Conservation (phyloP, 2,888 invertebrate species). For the Agriopis marginaria region DNA sequence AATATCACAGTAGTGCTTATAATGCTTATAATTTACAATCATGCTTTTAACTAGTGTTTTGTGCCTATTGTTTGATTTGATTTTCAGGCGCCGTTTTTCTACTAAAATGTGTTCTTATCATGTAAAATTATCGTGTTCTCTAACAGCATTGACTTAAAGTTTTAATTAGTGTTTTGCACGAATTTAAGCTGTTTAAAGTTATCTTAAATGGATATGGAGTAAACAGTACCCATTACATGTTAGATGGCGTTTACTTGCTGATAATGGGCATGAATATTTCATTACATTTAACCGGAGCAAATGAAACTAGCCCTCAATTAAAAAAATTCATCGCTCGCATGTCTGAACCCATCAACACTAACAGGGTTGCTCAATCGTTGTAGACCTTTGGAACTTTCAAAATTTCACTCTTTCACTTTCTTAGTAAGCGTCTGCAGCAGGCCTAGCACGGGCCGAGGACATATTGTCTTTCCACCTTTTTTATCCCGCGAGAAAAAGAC, state of each 20-base stretch:
- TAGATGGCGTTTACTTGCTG: background rate
- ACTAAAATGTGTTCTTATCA: conserved; percentile 59
- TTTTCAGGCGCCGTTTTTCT: conserved; percentile 61
- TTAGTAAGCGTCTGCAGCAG: background rate
- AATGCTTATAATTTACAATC: conserved; percentile 48
- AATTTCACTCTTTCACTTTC: background rate
- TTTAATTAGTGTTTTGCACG: background rate
- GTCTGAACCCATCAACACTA: conserved; percentile 12
- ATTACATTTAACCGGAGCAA: background rate
- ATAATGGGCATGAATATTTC: conserved; percentile 6
- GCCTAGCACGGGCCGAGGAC: no score
- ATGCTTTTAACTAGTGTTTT: conserved; percentile 42
- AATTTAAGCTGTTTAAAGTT: background rate
- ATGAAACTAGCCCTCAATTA: background rate
- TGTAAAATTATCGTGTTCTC: conserved; percentile 19
- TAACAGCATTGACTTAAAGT: conserved; percentile 12
- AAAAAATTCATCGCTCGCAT: background rate
- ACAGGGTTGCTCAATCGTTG: background rate
- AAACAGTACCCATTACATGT: background rate
- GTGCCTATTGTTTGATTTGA: conserved; percentile 78
- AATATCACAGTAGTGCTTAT: conserved; percentile 40
- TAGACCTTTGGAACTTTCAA: background rate
- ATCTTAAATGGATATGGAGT: background rate
- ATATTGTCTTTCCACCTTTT: no score
- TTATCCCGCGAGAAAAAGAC: no score